Conservation (phyloP, 2,888 invertebrate species). For the Cephus pulcher region DNA sequence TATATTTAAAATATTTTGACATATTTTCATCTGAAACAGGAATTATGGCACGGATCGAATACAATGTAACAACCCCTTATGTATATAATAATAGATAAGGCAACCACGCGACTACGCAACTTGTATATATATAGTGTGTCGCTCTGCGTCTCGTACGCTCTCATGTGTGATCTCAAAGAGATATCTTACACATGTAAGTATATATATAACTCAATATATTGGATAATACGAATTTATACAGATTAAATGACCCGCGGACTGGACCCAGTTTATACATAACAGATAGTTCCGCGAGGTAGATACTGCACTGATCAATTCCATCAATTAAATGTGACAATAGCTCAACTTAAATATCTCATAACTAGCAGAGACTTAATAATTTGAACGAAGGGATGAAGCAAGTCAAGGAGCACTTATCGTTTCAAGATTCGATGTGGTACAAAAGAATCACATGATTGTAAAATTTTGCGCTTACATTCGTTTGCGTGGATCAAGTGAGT, state of each 20-base stretch:
- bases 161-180: not conserved
- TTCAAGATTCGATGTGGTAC: not conserved
- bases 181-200: not conserved
- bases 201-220: not conserved
- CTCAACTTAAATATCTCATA: not conserved
- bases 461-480: not conserved
- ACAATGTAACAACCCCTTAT: not conserved
- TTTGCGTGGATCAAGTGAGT: not conserved
- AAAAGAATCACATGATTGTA: not conserved
- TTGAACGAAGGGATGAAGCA: not conserved
- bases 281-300: constrained; percentile 19
- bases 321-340: not conserved
- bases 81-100: not conserved
- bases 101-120: not conserved
- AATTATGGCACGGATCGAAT: not conserved
- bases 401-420: not conserved
- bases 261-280: constrained; percentile 25
- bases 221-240: constrained; percentile 23
- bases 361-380: not conserved
- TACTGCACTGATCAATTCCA: constrained; percentile 14
- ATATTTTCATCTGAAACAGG: not conserved
- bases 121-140: not conserved
- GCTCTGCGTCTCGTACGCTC: not conserved
- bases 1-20: not conserved
- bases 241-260: constrained; percentile 23